These are phyloP conservation scores for Noturus placidus DNA, from an alignment of 2,113 vertebrate species.

Conservation along the genomic window DNA sequence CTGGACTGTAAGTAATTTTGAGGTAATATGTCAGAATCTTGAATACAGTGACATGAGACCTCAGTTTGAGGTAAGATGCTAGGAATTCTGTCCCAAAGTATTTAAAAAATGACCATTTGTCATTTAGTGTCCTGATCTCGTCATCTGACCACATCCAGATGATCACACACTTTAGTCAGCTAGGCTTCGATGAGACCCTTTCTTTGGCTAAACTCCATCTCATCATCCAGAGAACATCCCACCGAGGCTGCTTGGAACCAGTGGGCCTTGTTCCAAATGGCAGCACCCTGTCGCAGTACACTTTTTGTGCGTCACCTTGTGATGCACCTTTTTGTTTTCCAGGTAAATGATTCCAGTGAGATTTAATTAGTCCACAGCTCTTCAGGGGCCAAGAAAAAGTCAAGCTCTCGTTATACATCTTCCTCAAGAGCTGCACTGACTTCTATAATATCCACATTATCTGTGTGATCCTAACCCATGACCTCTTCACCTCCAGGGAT, in stretches of 20 bases:
- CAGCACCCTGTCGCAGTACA: background rate
- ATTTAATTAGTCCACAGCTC: background rate
- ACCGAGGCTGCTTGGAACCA: background rate
- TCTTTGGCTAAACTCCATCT: background rate
- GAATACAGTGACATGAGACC: background rate
- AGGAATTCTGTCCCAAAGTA: too few relatives aligned
- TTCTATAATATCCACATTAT: constrained; percentile 12
- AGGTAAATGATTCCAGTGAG: background rate
- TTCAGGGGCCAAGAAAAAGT: background rate
- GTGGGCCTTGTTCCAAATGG: background rate
- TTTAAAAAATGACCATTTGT: background rate
- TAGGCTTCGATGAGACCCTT: background rate
- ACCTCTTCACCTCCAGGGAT: background rate
- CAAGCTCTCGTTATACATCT: background rate
- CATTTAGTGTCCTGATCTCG: background rate
- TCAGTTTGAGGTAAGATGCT: background rate
- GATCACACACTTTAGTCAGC: background rate
- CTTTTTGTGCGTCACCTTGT: background rate
- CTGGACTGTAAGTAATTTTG: background rate
- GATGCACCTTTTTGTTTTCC: background rate
- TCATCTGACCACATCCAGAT: background rate
- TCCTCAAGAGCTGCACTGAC: constrained; percentile 1
- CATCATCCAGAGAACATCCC: background rate
- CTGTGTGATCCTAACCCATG: background rate
- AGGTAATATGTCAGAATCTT: background rate